Evolutionary conservation across 53 echinoderm and acorn worm genomes (phyloP).

Genomic region (Mesocentrotus franciscanus): DNA sequence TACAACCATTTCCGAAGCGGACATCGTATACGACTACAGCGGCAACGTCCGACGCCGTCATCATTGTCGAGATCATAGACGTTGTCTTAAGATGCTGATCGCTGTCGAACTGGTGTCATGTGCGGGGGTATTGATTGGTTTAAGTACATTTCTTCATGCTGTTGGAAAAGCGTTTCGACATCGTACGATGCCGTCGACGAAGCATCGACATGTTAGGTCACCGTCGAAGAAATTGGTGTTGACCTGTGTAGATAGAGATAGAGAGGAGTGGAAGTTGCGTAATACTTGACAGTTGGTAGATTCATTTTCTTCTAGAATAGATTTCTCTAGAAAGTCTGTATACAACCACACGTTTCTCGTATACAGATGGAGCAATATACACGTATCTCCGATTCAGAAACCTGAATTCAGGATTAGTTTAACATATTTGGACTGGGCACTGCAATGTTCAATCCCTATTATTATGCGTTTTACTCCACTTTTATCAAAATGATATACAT

Average conservation of each 20-base stretch:
- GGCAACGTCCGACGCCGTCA: background rate
- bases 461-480: no score
- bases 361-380: no score
- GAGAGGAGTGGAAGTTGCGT: background rate
- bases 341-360: no score
- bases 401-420: no score
- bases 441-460: no score
- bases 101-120: background rate
- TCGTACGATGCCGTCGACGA: constrained; percentile 60
- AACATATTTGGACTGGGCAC: no score
- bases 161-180: constrained; percentile 59
- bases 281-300: background rate
- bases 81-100: background rate
- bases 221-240: constrained; percentile 54
- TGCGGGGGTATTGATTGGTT: background rate
- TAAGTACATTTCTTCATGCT: background rate
- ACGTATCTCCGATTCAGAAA: no score
- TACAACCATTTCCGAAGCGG: background rate
- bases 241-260: constrained; percentile 1
- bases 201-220: constrained; percentile 54
- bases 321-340: no score
- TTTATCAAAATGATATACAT: no score
- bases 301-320: no score
- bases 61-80: background rate
- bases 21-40: background rate